Percentiles rank a stretch among this genome's conserved stretches.
Conservation (phyloP, 2,113 vertebrate genomes). For the Smithornis capensis region DNA sequence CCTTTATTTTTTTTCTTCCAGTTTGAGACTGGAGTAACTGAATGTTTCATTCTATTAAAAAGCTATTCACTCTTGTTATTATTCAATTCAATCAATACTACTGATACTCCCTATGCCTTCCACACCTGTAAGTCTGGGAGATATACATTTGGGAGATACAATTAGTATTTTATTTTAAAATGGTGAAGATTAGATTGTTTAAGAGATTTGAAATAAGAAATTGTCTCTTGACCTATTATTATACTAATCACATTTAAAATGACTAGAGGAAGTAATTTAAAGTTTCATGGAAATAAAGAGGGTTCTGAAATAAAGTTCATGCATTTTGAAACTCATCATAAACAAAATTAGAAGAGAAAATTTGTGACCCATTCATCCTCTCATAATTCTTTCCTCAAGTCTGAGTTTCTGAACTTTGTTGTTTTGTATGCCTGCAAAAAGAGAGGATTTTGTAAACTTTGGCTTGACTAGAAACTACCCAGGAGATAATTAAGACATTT, state of each 20-base stretch:
- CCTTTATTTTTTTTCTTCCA: background rate
- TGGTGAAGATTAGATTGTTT: background rate
- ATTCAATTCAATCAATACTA: background rate
- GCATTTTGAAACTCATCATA: background rate
- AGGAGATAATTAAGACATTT: background rate
- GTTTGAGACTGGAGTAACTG: background rate
- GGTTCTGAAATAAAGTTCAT: background rate
- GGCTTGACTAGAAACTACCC: background rate
- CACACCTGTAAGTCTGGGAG: background rate
- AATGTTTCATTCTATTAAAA: background rate
- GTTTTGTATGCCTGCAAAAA: background rate
- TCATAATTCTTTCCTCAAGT: background rate
- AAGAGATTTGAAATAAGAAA: background rate
- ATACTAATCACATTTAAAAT: background rate
- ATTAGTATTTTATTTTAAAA: background rate
- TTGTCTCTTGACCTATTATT: background rate
- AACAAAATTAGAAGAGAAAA: background rate
- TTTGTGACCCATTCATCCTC: background rate
- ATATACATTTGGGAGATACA: background rate
- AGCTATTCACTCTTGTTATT: background rate
- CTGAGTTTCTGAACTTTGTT: background rate
- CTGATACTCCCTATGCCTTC: background rate
- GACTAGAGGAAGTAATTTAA: background rate
- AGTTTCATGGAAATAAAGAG: background rate
- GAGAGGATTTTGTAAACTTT: background rate